phyloP scores from a whole-genome alignment of 2,113 vertebrate genomes.

The Astur gentilis region DNA sequence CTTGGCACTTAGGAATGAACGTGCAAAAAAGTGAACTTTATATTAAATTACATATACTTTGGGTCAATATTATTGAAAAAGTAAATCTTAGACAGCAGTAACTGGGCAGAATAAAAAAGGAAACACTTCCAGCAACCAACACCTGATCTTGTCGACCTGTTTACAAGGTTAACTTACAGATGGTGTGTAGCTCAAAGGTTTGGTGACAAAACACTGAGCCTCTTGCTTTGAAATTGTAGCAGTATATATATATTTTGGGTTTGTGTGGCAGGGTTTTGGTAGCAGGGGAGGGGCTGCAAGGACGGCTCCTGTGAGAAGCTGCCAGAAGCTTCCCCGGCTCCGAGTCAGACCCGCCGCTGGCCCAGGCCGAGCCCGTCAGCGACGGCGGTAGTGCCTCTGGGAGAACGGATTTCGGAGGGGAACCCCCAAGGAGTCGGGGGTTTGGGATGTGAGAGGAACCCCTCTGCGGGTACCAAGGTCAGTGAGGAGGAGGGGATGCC shows the following conservation, averaged over 20 bases:
- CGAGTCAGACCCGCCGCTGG: no score
- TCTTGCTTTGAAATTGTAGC: background rate
- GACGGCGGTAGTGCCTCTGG: no score
- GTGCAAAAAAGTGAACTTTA: background rate
- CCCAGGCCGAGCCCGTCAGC: no score
- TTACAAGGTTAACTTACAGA: background rate
- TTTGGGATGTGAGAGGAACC: no score
- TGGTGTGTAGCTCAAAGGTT: background rate
- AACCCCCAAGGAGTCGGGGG: no score
- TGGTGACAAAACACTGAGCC: background rate
- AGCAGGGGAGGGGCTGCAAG: no score
- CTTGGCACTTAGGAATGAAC: background rate
- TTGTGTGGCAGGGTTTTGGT: no score
- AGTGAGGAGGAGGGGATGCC: no score
- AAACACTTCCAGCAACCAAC: background rate
- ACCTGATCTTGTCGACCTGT: background rate
- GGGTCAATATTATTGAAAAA: background rate
- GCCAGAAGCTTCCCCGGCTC: no score
- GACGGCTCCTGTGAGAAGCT: no score
- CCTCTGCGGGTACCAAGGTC: no score
- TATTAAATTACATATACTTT: background rate
- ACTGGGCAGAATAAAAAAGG: background rate
- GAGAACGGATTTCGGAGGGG: no score
- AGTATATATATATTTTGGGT: background rate
- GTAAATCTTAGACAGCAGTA: background rate